phyloP scores from a whole-genome alignment of 2,888 invertebrate species.

The Caenorhabditis sp. region DNA sequence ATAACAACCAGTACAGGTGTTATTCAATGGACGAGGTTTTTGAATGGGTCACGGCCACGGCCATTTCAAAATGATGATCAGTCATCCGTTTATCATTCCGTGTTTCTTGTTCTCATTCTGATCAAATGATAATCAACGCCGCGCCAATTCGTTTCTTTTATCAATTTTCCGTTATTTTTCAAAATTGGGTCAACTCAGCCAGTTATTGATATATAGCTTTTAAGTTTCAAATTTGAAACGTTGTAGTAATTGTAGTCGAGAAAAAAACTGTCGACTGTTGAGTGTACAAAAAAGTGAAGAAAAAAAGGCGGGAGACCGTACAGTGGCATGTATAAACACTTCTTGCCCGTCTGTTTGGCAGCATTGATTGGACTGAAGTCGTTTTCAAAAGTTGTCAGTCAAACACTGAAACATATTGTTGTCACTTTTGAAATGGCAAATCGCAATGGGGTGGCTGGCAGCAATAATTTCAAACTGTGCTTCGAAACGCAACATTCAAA shows the following conservation, averaged over 20 bases:
- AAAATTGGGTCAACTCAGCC: not conserved
- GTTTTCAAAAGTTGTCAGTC: not conserved
- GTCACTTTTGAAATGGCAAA: constrained; percentile 3
- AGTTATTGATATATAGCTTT: not conserved
- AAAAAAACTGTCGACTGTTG: not conserved
- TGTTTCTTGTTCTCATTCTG: not conserved
- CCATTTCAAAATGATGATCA: constrained; percentile 4
- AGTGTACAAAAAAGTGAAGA: constrained; percentile 1
- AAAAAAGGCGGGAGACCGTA: constrained; percentile 14
- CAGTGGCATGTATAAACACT: constrained; percentile 21
- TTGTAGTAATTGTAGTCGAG: not conserved
- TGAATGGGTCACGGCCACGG: not conserved
- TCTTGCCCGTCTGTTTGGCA: constrained; percentile 9
- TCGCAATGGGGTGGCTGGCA: not conserved
- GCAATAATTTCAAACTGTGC: constrained; percentile 17
- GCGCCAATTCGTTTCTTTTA: not conserved
- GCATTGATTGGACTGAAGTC: constrained; percentile 1
- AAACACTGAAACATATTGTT: not conserved
- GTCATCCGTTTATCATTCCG: constrained; percentile 19
- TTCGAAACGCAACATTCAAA: constrained; percentile 33
- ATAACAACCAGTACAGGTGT: constrained; percentile 35
- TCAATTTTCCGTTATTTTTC: constrained; percentile 5
- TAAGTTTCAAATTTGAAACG: not conserved
- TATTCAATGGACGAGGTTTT: not conserved
- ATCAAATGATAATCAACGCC: constrained; percentile 1